Evolutionary conservation across 2,888 invertebrate species (phyloP), one percentile per base, ranked within the genome.

Genomic region (Dendrolimus houi): DNA sequence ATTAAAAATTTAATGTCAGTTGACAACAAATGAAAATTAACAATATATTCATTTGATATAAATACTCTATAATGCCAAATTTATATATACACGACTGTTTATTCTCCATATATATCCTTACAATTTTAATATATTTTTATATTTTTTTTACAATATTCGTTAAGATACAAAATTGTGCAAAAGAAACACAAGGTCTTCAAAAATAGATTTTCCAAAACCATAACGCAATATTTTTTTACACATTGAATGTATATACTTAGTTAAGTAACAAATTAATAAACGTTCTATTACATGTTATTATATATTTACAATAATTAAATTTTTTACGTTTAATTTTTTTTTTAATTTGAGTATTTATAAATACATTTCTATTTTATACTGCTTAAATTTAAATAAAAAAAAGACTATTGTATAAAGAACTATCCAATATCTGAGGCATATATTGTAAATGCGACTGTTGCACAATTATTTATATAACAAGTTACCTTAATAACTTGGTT

Each of bases 261-360:
- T 29, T 29, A 29, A 29, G 29, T 29, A 29, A 29, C 29, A 29
- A 29, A 29, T 29, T 29, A 6, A 6, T 29, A 29, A 29, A 29
- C 29, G 29, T 29, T 29, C 29, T 29, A 29, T 29, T 29, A 29
- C 3, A 29, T 29, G 2, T 29, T 7, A 47, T 47, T 47, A 10
- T 47, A 47, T 47, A 47, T 47, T 47, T 47, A 47, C 47, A 47
- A 47, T 47, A 47, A 12, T 47, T 47, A 47, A 47, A 47, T 47
- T 47, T 10, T 47, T 10, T 6, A n/a, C 17, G 29, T 29, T 29
- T 6, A 29, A 29, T 29, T 29, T 29, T 47, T 47, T 12, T 47
- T 47, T 3, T 9, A 47, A 29, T 29, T 29, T 58, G 58, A 59
- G 58, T 58, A 62, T 57, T 61, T 53, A 53, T 56, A 41, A 56